Evolutionary conservation across 2,113 vertebrate genomes (phyloP).

Genomic region (Campylorhamphus procurvoides): DNA sequence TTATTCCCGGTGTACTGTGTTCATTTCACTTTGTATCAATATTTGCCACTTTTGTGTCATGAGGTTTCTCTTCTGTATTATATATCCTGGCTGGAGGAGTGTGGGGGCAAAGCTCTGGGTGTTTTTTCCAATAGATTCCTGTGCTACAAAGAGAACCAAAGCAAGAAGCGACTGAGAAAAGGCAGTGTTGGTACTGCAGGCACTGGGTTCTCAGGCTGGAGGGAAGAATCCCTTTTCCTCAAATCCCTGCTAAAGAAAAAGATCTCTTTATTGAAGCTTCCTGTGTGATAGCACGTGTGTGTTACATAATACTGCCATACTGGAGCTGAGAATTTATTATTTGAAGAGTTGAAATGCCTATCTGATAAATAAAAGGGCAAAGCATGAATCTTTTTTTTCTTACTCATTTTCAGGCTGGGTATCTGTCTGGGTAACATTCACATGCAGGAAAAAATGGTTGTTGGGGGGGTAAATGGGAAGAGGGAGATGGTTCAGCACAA

Average conservation of each 20-base stretch:
- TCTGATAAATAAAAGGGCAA: background rate
- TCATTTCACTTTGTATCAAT: background rate
- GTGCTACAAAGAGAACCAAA: background rate
- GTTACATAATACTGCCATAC: background rate
- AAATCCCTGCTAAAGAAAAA: background rate
- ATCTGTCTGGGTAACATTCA: background rate
- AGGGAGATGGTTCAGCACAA: background rate
- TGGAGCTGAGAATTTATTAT: background rate
- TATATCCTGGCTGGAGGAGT: background rate
- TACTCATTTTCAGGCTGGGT: background rate
- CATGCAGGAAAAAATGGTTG: background rate
- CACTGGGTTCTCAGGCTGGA: background rate
- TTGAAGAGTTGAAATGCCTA: background rate
- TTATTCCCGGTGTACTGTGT: background rate
- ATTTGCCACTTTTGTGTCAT: background rate
- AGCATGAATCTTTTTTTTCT: background rate
- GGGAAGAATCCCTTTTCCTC: background rate
- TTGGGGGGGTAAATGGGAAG: background rate
- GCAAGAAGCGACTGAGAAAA: background rate
- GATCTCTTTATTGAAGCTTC: background rate
- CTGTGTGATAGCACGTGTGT: background rate
- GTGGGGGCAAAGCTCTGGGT: background rate
- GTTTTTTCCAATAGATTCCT: background rate
- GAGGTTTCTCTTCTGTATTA: background rate
- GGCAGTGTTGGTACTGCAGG: background rate